Evolutionary conservation across 1,140 invertebrate genomes (phyloP).

Genomic region (Oedothorax gibbosus): DNA sequence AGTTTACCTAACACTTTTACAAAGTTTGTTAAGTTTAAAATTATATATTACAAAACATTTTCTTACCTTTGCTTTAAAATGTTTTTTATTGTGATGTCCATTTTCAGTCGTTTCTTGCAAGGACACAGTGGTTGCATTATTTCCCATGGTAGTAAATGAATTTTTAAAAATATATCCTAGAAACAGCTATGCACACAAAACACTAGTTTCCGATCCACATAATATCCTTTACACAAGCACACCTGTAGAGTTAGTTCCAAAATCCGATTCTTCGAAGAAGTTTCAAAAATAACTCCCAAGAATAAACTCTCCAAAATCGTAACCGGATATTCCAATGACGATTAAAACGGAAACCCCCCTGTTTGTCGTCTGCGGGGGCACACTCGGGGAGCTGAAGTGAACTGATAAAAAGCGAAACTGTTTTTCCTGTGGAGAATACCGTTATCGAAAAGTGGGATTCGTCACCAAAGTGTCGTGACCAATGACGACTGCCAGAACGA

Average conservation of each 20-base stretch:
- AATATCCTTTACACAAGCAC: neutral
- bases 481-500: constrained; percentile 12
- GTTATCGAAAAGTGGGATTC: constrained; percentile 27
- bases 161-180: no score
- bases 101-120: constrained; percentile 46
- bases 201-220: no score
- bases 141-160: constrained; percentile 33
- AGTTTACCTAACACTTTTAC: no score
- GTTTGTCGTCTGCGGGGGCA: constrained; percentile 4
- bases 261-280: neutral
- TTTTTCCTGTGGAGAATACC: neutral
- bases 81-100: constrained; percentile 41
- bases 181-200: no score
- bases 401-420: neutral
- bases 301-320: constrained; percentile 9
- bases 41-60: no score
- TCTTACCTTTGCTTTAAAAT: constrained; percentile 45
- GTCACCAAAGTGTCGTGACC: constrained; percentile 28
- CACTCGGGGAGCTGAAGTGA: neutral
- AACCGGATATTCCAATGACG: constrained; percentile 32
- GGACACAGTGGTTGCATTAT: constrained; percentile 50
- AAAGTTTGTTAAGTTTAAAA: no score
- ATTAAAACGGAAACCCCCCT: neutral
- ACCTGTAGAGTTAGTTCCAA: constrained; percentile 4
- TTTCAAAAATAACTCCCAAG: neutral